These are phyloP conservation scores for Therioaphis trifolii DNA, from an alignment of 2,888 invertebrate species.

Conservation along the genomic window DNA sequence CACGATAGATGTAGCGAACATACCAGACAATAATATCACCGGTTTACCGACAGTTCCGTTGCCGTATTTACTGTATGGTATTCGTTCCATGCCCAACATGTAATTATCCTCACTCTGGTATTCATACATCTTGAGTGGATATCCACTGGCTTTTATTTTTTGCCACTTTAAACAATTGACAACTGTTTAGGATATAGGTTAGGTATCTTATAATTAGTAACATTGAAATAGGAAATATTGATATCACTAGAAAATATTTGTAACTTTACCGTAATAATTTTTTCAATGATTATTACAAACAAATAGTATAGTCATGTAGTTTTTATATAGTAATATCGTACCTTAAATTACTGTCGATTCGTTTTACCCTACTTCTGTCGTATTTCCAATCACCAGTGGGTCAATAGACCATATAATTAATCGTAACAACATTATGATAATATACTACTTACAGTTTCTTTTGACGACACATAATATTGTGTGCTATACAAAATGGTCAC, in stretches of 20 bases:
- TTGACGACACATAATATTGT: conserved; percentile 35
- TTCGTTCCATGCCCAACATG: conserved; percentile 63
- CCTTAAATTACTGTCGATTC: neutral
- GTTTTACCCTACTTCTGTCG: neutral
- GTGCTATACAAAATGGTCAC: neutral
- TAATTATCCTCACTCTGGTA: conserved; percentile 63
- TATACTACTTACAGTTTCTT: conserved; percentile 46
- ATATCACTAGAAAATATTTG: no score
- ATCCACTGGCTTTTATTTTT: conserved; percentile 64
- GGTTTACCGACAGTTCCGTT: conserved; percentile 54
- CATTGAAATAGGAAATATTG: no score
- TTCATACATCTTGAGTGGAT: conserved; percentile 64
- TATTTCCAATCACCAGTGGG: neutral
- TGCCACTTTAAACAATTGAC: conserved; percentile 29
- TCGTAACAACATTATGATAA: neutral
- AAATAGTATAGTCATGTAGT: no score
- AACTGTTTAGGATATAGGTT: neutral
- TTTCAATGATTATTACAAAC: no score
- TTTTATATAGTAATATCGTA: no score
- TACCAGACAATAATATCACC: conserved; percentile 64
- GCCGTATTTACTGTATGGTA: conserved; percentile 62
- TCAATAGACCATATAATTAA: neutral
- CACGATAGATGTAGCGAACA: conserved; percentile 63
- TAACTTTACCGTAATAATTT: no score
- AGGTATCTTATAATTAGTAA: neutral